Conservation (phyloP, 2,888 invertebrate genomes). For the Dynastes maya region DNA sequence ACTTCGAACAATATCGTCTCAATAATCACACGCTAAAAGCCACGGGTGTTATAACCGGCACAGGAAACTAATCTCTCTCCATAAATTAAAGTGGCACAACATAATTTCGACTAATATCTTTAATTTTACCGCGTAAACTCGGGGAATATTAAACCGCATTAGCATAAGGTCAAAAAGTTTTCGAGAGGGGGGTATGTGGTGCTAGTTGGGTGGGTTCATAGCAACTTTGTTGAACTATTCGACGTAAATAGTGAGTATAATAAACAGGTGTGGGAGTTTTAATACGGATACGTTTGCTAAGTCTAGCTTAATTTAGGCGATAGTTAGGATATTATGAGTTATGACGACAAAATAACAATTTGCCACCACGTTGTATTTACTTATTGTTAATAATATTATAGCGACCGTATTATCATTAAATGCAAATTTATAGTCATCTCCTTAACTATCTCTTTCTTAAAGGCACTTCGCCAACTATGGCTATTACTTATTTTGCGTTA, state of each 20-base stretch:
- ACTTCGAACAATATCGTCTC: slow-evolving; percentile 50
- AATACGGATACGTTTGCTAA: slow-evolving; percentile 11
- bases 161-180: slow-evolving; percentile 47
- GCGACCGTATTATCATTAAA: no score
- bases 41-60: slow-evolving; percentile 48
- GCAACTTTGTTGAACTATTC: slow-evolving; percentile 31
- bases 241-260: slow-evolving; percentile 9
- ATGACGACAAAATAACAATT: background rate
- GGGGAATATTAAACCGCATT: slow-evolving; percentile 43
- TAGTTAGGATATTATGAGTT: no score
- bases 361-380: background rate
- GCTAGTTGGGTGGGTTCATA: background rate
- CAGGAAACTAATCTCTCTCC: slow-evolving; percentile 48
- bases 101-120: slow-evolving; percentile 47
- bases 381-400: background rate
- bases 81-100: slow-evolving; percentile 49
- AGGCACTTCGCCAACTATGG: no score
- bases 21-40: slow-evolving; percentile 49
- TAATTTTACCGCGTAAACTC: slow-evolving; percentile 43
- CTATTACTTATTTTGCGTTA: no score
- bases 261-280: slow-evolving; percentile 19
- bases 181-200: slow-evolving; percentile 11
- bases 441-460: no score
- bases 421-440: no score
- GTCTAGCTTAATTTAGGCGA: no score